These are phyloP conservation scores for Caenorhabditis virilis DNA, from an alignment of 2,888 invertebrate species.

Conservation along the genomic window DNA sequence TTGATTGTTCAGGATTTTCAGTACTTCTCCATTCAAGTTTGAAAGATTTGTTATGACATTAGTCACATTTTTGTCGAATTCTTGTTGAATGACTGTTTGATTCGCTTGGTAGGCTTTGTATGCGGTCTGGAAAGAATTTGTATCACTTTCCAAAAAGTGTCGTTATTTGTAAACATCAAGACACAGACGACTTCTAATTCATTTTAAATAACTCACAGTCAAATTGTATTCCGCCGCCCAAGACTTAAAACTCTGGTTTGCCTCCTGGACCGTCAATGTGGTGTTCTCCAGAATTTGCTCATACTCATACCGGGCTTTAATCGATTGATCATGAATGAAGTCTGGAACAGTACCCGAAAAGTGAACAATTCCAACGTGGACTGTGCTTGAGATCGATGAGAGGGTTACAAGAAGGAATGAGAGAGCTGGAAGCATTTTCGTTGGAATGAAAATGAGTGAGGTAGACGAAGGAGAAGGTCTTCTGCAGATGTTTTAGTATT, in stretches of 20 bases:
- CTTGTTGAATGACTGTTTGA: constrained; percentile 3
- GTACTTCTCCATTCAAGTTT: constrained; percentile 8
- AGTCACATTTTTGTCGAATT: constrained; percentile 21
- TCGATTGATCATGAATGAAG: constrained; percentile 9
- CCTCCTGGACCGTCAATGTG: neutral
- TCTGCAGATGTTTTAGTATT: neutral
- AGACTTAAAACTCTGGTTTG: constrained; percentile 3
- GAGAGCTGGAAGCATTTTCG: no score
- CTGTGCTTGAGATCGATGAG: neutral
- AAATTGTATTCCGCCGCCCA: constrained; percentile 22
- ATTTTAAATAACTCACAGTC: neutral
- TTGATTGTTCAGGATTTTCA: constrained; percentile 14
- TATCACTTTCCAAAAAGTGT: neutral
- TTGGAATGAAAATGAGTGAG: no score
- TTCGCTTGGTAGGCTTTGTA: constrained; percentile 4
- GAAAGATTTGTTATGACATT: constrained; percentile 13
- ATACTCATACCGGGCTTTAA: constrained; percentile 26
- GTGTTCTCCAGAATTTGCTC: constrained; percentile 17
- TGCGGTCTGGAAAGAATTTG: constrained; percentile 7
- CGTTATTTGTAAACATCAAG: no score
- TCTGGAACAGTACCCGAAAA: constrained; percentile 10
- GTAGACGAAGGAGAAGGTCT: no score
- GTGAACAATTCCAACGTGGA: constrained; percentile 14
- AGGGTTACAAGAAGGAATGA: no score
- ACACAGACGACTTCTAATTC: neutral